These are phyloP conservation scores for Sardina pilchardus DNA, from an alignment of 2,113 vertebrate genomes.

Conservation along the genomic window DNA sequence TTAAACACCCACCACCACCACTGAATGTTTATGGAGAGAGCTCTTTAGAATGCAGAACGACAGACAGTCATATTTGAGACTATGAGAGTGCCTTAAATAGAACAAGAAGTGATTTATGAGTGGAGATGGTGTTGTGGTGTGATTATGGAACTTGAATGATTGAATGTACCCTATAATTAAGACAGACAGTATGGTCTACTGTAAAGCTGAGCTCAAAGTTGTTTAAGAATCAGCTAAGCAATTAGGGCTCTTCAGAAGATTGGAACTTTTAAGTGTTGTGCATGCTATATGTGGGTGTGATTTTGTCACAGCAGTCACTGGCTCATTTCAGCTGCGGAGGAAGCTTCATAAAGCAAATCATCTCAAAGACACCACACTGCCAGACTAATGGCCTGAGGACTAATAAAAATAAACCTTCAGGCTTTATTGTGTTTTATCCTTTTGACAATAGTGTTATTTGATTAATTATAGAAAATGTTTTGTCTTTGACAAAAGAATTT, in stretches of 20 bases:
- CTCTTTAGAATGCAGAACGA: neutral
- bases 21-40: neutral
- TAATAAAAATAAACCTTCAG: neutral
- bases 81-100: neutral
- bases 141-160: neutral
- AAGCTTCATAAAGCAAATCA: neutral
- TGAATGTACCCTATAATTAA: neutral
- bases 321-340: neutral
- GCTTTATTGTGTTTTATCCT: no score
- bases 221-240: neutral
- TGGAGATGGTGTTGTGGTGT: neutral
- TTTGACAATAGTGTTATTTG: no score
- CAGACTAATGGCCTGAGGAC: neutral
- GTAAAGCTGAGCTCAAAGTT: neutral
- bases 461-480: no score
- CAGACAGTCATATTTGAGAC: neutral
- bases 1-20: neutral
- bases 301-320: neutral
- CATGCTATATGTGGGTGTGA: neutral
- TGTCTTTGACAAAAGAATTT: no score
- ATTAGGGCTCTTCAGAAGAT: neutral
- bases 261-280: neutral
- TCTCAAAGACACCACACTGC: neutral
- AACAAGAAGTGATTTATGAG: neutral
- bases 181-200: neutral